A percentile compares a stretch with the other conserved stretches of the same genome.
Evolutionary conservation across 1,140 invertebrate species (phyloP).

Genomic region (Drosophila pectinifera): DNA sequence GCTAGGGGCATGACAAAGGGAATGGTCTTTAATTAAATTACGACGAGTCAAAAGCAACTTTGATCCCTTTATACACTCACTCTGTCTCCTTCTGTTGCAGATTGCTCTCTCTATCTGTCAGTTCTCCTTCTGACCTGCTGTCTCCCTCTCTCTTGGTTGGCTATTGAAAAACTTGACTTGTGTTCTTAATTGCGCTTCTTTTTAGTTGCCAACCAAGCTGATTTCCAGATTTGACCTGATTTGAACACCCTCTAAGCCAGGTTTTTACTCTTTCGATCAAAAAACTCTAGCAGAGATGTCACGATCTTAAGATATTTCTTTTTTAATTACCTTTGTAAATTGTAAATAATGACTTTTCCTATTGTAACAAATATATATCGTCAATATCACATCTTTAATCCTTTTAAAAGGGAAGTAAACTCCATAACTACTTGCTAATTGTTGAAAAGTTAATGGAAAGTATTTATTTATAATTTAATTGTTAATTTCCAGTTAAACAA

Average conservation of each 20-base stretch:
- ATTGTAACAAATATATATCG: no score
- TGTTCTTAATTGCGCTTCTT: conserved; percentile 75
- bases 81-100: conserved; percentile 13
- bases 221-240: conserved; percentile 13
- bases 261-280: background rate
- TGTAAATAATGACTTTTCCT: no score
- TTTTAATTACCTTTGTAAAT: no score
- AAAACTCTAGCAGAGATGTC: no score
- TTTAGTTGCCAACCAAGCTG: conserved; percentile 59
- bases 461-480: no score
- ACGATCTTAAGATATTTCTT: no score
- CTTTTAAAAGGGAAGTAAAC: no score
- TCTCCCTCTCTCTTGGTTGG: conserved; percentile 1
- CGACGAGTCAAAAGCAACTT: conserved; percentile 75
- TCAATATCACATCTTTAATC: no score
- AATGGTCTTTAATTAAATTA: conserved; percentile 83
- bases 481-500: background rate
- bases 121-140: background rate
- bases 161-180: conserved; percentile 68
- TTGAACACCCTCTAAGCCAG: background rate
- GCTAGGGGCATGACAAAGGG: conserved; percentile 43
- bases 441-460: no score
- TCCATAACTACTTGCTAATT: no score
- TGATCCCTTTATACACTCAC: conserved; percentile 66
- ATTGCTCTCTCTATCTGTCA: conserved; percentile 13